Conservation (phyloP, 2,797 vertebrate species). For the Nothura maculosa region DNA sequence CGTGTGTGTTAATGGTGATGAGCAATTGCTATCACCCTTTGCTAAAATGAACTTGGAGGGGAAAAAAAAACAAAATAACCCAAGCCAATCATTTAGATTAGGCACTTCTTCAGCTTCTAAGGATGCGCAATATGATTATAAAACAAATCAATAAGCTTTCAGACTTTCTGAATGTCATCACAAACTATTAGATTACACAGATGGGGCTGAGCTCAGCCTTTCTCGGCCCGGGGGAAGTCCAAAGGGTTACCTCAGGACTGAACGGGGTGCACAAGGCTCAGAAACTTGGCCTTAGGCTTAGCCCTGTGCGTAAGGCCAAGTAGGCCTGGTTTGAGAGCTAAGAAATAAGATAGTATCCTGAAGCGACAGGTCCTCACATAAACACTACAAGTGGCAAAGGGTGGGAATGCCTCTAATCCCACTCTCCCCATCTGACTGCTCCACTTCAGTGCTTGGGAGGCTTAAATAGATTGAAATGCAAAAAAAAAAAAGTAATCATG, state of each 20-base stretch:
- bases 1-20: neutral
- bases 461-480: neutral
- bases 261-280: neutral
- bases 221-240: neutral
- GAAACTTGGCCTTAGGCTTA: neutral
- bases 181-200: slow-evolving; percentile 22
- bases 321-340: neutral
- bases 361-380: no score
- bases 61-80: neutral
- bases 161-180: slow-evolving; percentile 45
- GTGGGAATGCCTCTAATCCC: neutral
- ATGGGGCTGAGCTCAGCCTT: neutral
- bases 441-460: neutral
- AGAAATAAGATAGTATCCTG: neutral
- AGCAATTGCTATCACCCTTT: neutral
- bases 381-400: no score
- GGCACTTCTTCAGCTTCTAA: slow-evolving; percentile 14
- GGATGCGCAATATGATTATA: slow-evolving; percentile 50
- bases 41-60: neutral
- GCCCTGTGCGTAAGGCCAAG: neutral
- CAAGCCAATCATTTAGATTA: slow-evolving; percentile 7
- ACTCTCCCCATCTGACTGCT: no score
- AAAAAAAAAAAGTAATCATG: neutral
- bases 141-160: slow-evolving; percentile 67
- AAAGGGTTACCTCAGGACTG: neutral